phyloP scores from a whole-genome alignment of 2,888 invertebrate species.

The Zaprionus obscuricornis region DNA sequence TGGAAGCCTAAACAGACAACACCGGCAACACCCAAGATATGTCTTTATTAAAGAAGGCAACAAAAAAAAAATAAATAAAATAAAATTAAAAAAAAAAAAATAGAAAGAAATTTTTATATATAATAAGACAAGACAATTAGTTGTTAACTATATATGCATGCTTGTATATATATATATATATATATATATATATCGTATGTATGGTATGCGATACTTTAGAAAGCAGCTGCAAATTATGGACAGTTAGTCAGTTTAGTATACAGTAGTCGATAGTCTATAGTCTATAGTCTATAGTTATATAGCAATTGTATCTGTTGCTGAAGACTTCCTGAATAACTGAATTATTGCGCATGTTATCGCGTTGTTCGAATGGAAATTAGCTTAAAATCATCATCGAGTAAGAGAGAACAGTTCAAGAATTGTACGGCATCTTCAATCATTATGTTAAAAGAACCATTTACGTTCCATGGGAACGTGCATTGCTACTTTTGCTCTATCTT shows the following conservation, averaged over 20 bases:
- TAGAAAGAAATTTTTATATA: no score
- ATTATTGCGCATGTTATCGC: constrained; percentile 13
- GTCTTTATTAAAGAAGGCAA: constrained; percentile 27
- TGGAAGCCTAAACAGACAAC: constrained; percentile 8
- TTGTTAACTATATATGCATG: no score
- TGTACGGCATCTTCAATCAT: constrained; percentile 13
- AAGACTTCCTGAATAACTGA: constrained; percentile 42
- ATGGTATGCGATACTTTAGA: constrained; percentile 35
- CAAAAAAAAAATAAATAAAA: no score
- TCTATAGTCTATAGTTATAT: no score
- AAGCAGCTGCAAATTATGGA: constrained; percentile 40
- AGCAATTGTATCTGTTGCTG: constrained; percentile 29
- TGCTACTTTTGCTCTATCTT: no score
- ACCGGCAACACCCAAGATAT: constrained; percentile 32
- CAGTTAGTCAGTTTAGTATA: constrained; percentile 21
- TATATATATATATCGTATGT: background rate
- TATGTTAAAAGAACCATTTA: constrained; percentile 43
- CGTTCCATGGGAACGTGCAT: constrained; percentile 50
- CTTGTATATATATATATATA: no score
- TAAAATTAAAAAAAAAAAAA: constrained; percentile 7
- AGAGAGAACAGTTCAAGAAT: constrained; percentile 19
- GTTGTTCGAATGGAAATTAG: constrained; percentile 54
- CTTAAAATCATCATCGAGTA: constrained; percentile 4
- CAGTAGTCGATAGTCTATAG: no score
- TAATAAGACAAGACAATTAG: no score